Evolutionary conservation across 1,140 invertebrate species (phyloP), one percentile per base, ranked within the genome.

Genomic region (Tachypleus tridentatus): DNA sequence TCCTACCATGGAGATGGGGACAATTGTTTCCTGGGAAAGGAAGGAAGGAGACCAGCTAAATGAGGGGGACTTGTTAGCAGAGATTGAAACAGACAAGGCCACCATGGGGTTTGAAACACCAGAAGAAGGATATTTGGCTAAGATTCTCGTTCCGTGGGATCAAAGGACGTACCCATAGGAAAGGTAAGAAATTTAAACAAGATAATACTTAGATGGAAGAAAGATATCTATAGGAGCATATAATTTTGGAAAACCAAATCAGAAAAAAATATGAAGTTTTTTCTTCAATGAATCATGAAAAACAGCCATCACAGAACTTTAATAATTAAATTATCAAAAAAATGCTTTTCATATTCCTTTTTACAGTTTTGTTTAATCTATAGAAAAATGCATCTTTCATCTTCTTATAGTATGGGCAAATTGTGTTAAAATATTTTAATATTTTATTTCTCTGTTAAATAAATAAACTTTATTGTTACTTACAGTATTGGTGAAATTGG

Each of bases 21-120:
- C 93, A 4, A 93, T 99, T 73, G 83, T 98, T 51, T 91, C 86
- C 71, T 99, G 97, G 97, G 91, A 94, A 70, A 99, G 99, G 78
- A 97, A 98, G 75, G 97, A 98, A 82, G 97, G 84, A 60, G 84
- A 85, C 65, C 78, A 82, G 68, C 74, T 81, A 58, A 86, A 83
- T 73, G 87, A 89, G 76, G 87, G 89, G 72, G 97, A 99, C 76
- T 77, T 99, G 4, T 78, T 99, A 57, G 97, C 95, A 68, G 97
- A 99, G 82, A 99, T 99, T 75, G 97, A 99, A 82, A 99, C 97
- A 4, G 97, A 99, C 74, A 99, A 99, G 80, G 97, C 97, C 0
- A 99, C 96, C 0, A 99, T 99, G 96, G 97, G 94, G 3, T 98
- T 99, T 79, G 97, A 99, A 79, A 98, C 96, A 5, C 93, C 94